These are phyloP conservation scores for Oreochromis tanganicae DNA, from an alignment of 2,113 vertebrate genomes.

Conservation along the genomic window DNA sequence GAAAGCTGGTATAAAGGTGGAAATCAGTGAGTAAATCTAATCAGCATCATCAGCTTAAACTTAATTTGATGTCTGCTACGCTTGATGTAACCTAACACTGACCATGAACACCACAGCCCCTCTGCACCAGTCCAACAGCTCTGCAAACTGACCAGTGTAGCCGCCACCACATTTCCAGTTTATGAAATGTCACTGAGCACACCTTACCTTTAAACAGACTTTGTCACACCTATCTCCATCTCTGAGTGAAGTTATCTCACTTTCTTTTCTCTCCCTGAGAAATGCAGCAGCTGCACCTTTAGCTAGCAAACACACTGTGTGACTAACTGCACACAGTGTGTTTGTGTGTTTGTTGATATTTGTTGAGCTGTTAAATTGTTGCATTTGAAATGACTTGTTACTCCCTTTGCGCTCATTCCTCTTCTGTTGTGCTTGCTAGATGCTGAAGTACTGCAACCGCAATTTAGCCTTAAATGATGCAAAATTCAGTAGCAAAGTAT, in stretches of 20 bases:
- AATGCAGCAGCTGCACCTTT: neutral
- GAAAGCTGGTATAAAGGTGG: neutral
- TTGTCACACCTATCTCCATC: neutral
- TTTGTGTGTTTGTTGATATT: neutral
- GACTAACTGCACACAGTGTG: neutral
- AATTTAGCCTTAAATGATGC: neutral
- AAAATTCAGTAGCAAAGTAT: neutral
- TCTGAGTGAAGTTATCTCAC: neutral
- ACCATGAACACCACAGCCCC: neutral
- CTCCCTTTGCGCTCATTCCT: neutral
- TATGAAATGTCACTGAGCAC: neutral
- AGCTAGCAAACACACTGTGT: neutral
- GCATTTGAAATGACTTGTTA: neutral
- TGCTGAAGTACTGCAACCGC: neutral
- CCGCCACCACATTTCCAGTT: neutral
- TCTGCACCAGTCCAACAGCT: neutral
- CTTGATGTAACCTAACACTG: neutral
- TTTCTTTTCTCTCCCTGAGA: neutral
- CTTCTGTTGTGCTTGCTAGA: rapidly evolving
- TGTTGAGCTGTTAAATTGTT: neutral
- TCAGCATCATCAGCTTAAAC: neutral
- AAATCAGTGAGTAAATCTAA: neutral
- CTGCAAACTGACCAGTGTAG: neutral
- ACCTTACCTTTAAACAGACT: rapidly evolving
- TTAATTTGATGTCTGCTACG: neutral